Conservation (phyloP, 2,797 vertebrate genomes). For the Gymnothorax javanicus region DNA sequence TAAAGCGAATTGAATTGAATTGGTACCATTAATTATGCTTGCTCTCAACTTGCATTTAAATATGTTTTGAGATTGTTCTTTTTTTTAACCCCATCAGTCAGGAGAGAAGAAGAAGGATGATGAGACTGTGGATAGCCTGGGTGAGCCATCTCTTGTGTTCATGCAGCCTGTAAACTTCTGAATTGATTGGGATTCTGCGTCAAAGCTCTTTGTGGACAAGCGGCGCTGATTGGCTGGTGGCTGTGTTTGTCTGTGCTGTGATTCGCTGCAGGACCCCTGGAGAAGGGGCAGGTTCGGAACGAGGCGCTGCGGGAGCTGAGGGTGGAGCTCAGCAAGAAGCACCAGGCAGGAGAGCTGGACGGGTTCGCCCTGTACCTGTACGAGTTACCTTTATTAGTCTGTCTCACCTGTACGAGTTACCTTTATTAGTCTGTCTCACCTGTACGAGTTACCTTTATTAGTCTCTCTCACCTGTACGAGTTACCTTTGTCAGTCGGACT, state of each 20-base stretch:
- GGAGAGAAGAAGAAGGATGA: constrained; percentile 99
- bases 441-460: too few species aligned
- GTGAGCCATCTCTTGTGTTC: constrained; percentile 68
- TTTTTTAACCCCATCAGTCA: constrained; percentile 72
- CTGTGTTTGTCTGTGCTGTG: background rate
- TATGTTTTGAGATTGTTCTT: background rate
- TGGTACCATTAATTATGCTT: background rate
- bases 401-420: background rate
- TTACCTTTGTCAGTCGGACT: too few species aligned
- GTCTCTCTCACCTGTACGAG: too few species aligned
- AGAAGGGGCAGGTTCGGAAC: constrained; percentile 97
- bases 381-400: constrained; percentile 42
- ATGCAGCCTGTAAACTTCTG: background rate
- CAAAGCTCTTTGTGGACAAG: background rate
- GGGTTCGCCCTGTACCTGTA: constrained; percentile 97
- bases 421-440: too few species aligned
- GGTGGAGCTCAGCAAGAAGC: constrained; percentile 96
- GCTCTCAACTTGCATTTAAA: background rate
- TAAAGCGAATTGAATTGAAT: too few species aligned
- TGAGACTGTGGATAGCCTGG: constrained; percentile 96
- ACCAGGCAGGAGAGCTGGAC: constrained; percentile 88
- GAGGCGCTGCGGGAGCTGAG: constrained; percentile 91
- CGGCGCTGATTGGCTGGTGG: background rate
- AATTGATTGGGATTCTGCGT: too few species aligned
- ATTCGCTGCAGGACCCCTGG: constrained; percentile 83